phyloP scores from a whole-genome alignment of 1,140 invertebrate species.

The Rhagoletis zephyria region DNA sequence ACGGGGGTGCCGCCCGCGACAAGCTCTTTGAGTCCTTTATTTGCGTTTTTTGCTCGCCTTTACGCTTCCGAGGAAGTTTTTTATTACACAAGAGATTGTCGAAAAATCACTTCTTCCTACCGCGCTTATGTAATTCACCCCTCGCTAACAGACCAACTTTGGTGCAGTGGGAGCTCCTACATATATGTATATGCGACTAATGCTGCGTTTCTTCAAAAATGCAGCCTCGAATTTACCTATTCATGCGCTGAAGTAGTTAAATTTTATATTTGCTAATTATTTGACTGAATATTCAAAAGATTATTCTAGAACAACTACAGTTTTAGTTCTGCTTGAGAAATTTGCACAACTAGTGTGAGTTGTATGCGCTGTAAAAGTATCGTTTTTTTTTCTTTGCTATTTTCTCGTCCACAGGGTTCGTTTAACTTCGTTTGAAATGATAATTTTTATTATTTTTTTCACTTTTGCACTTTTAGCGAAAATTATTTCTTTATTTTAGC shows the following conservation, averaged over 20 bases:
- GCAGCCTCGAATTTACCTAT: background rate
- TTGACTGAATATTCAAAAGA: background rate
- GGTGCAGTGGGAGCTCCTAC: background rate
- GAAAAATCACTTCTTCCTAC: constrained; percentile 31
- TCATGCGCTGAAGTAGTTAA: background rate
- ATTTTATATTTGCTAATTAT: background rate
- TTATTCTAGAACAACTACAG: constrained; percentile 3
- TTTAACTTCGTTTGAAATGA: constrained; percentile 17
- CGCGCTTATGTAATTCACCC: constrained; percentile 43
- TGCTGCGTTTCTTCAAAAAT: background rate
- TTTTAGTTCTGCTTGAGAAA: background rate
- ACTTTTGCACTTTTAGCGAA: constrained; percentile 40
- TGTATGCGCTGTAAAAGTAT: background rate
- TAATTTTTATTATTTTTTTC: constrained; percentile 37
- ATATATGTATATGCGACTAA: background rate
- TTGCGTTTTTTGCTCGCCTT: background rate
- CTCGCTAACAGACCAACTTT: background rate
- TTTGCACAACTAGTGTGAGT: constrained; percentile 23
- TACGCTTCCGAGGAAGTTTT: background rate
- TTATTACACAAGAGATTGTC: constrained; percentile 38
- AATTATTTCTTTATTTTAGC: background rate
- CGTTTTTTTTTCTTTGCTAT: constrained; percentile 9
- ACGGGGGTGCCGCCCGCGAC: background rate
- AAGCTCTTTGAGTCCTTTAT: background rate
- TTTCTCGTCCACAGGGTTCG: constrained; percentile 28